Base-by-base conservation (phyloP, 2,888 invertebrate species). In the Carpatolechia fugitivella region DNA sequence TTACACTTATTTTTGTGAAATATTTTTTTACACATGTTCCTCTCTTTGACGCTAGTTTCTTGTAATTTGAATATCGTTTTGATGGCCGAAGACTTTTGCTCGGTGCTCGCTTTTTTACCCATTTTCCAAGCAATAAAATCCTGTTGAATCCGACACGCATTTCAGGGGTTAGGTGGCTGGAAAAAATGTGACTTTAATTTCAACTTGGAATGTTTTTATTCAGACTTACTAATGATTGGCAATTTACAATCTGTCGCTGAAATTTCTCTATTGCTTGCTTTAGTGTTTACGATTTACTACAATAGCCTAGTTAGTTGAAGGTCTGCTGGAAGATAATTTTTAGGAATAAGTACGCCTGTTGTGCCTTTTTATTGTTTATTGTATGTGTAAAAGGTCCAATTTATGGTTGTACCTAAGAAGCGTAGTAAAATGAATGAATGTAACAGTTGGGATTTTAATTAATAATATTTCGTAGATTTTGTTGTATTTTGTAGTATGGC, bases 41-140 rank as follows among this genome's bases (percentile, higher is more conserved):
- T 24, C 24, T 4, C 24, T 24, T 24, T 24, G 24, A 29, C 29
- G 44, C 29, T 29, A 7, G 29, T n/a, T 20, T 29, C 29, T 44
- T 29, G 11, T 29, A n/a, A 13, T 20, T 44, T 24, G 3, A 14
- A 1, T 62, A 62, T 60, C 52, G 31, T 61, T 57, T 63, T 67
- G 64, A 67, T 69, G 65, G 69, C 69, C 72, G 64, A 70, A 72
- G 76, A 72, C 67, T 74, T 72, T 72, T 72, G 68, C 68, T 66
- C 65, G 68, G 69, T 68, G 69, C 70, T 66, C 66, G 70, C 68
- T 71, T 76, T 78, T 81, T 80, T 74, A 69, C 66, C 77, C 75
- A 74, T 81, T 83, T 86, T 86, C 84, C 85, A 73, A 71, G 76
- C 79, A 79, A 86, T 85, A 85, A 83, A 85, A 63, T 64, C 70